phyloP scores from a whole-genome alignment of 2,797 vertebrate genomes.

The Mormyrops attenuatus region DNA sequence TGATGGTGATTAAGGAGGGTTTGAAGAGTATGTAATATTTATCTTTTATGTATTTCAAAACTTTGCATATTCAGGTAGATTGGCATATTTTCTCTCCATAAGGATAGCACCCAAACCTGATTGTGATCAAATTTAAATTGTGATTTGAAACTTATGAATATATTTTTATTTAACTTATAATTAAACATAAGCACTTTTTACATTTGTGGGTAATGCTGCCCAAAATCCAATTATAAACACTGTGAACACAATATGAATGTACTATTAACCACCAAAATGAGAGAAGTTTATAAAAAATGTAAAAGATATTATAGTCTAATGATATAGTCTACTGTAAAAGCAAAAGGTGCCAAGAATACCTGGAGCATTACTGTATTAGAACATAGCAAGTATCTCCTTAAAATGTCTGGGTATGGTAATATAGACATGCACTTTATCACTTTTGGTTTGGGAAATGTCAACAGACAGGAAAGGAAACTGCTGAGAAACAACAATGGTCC shows the following conservation, averaged over 20 bases:
- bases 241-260: background rate
- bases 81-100: background rate
- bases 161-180: background rate
- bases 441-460: background rate
- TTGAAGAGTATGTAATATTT: background rate
- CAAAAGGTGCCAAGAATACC: background rate
- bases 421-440: background rate
- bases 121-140: background rate
- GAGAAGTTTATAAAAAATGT: background rate
- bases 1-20: background rate
- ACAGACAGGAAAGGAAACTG: background rate
- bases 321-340: background rate
- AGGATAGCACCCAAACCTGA: background rate
- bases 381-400: background rate
- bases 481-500: constrained; percentile 27
- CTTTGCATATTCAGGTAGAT: background rate
- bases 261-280: background rate
- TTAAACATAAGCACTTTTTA: background rate
- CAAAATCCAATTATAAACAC: background rate
- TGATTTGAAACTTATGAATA: background rate
- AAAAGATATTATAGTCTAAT: background rate
- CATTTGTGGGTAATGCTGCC: background rate
- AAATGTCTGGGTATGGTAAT: background rate
- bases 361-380: background rate
- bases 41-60: background rate